A percentile compares a stretch with the other conserved stretches of the same genome.
Conservation (phyloP, 1,140 invertebrate species). For the Bacillus rossius region DNA sequence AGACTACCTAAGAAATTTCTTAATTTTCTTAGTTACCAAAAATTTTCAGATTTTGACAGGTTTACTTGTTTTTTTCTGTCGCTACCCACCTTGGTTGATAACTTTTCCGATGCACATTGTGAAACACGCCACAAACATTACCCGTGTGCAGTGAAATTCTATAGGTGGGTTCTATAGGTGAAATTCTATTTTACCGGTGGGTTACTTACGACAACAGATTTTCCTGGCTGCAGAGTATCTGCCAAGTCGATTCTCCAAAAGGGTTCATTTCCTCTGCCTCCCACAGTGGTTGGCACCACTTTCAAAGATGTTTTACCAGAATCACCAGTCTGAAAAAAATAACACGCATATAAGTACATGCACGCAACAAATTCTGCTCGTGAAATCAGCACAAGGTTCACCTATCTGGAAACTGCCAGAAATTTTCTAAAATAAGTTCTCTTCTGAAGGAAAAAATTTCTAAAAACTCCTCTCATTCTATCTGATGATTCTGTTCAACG, state of each 20-base stretch:
- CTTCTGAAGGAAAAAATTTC: not conserved
- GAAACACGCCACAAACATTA: not conserved
- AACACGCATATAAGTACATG: not conserved
- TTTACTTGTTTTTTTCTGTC: not conserved
- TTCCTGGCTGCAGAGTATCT: constrained; percentile 51
- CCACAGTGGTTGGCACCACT: constrained; percentile 48
- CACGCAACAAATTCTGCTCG: too few species aligned
- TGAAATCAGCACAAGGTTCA: too few species aligned
- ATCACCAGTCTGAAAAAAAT: constrained; percentile 44
- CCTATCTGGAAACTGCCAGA: not conserved
- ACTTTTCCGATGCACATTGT: not conserved
- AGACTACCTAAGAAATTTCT: too few species aligned
- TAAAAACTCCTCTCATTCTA: too few species aligned
- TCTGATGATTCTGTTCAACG: too few species aligned
- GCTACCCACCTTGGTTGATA: not conserved
- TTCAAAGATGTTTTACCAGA: constrained; percentile 56
- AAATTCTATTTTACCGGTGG: not conserved
- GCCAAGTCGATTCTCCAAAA: constrained; percentile 59
- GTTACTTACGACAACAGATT: constrained; percentile 46
- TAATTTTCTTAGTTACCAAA: too few species aligned
- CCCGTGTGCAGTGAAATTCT: not conserved
- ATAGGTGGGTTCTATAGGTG: not conserved
- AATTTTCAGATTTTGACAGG: too few species aligned
- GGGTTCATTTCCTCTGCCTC: constrained; percentile 43
- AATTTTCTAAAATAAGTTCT: not conserved